Evolutionary conservation across 1,140 invertebrate species (phyloP).

Genomic region (Stegodyphus dumicola): DNA sequence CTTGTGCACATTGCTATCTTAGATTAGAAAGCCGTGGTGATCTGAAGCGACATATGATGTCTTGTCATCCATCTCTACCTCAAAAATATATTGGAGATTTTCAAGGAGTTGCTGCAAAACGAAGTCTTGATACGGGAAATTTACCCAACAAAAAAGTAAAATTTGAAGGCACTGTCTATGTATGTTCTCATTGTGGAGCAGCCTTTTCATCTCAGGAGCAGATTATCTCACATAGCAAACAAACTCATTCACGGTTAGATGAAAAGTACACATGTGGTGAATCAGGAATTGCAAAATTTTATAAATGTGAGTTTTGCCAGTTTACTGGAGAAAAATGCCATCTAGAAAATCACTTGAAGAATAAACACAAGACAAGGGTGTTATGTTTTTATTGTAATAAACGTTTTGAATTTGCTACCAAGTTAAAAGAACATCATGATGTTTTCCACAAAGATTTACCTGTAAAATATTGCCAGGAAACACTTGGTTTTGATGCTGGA

Average conservation of each 20-base stretch:
- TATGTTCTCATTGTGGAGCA: conserved; percentile 35
- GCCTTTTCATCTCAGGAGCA: conserved; percentile 7
- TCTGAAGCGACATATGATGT: conserved; percentile 6
- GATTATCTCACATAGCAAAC: background rate
- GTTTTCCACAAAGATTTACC: conserved; percentile 9
- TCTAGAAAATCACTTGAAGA: background rate
- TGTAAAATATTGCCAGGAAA: conserved; percentile 35
- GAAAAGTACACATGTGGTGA: background rate
- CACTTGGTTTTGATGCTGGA: background rate
- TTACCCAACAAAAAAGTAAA: conserved; percentile 1
- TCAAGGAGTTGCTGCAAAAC: background rate
- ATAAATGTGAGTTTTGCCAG: conserved; percentile 43
- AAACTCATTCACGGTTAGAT: conserved; percentile 5
- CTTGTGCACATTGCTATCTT: conserved; percentile 33
- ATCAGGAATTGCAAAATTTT: conserved; percentile 1
- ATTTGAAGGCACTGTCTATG: background rate
- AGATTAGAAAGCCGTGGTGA: background rate
- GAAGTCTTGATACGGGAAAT: background rate
- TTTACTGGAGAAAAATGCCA: conserved; percentile 3
- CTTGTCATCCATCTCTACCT: conserved; percentile 4
- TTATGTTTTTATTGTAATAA: conserved; percentile 29
- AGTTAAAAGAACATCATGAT: conserved; percentile 36
- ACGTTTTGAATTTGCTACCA: conserved; percentile 41
- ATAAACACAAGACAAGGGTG: conserved; percentile 36
- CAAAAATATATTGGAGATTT: conserved; percentile 10